Conservation (phyloP, 2,888 invertebrate genomes). For the Drosophila ochracea region DNA sequence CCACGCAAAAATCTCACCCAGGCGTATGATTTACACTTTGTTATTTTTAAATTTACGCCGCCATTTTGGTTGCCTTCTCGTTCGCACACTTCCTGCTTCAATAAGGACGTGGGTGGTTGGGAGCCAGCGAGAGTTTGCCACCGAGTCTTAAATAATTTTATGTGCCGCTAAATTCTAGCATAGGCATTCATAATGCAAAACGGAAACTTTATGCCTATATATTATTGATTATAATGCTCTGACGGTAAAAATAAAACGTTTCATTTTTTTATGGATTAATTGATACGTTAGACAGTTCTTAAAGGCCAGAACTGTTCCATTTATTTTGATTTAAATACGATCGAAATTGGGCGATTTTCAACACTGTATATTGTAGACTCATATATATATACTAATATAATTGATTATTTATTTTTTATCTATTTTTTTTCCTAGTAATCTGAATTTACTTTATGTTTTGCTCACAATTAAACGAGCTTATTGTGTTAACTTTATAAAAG, state of each 20-base stretch:
- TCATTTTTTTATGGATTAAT: constrained; percentile 8
- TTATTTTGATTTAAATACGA: not conserved
- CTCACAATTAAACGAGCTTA: not conserved
- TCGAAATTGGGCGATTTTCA: not conserved
- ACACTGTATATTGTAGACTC: not conserved
- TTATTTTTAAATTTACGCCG: constrained; percentile 75
- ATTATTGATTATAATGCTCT: constrained; percentile 59
- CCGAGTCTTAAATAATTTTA: constrained; percentile 46
- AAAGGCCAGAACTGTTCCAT: not conserved
- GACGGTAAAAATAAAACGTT: constrained; percentile 11
- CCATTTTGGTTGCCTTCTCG: constrained; percentile 63
- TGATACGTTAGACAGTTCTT: constrained; percentile 15
- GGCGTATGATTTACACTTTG: constrained; percentile 79
- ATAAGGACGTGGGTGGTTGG: not conserved
- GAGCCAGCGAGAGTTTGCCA: constrained; percentile 17
- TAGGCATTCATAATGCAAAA: constrained; percentile 41
- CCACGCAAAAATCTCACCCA: constrained; percentile 54
- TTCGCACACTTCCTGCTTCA: constrained; percentile 40
- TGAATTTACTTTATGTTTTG: not conserved
- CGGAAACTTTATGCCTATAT: constrained; percentile 37
- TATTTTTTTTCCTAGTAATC: not conserved
- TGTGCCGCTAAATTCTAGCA: constrained; percentile 46
- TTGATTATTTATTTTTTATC: not conserved
- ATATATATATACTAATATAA: not conserved
- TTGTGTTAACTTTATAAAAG: constrained; percentile 34